Evolutionary conservation across 2,797 vertebrate genomes (phyloP), one percentile per base, ranked within the genome.

Genomic region (Tamandua tetradactyla): DNA sequence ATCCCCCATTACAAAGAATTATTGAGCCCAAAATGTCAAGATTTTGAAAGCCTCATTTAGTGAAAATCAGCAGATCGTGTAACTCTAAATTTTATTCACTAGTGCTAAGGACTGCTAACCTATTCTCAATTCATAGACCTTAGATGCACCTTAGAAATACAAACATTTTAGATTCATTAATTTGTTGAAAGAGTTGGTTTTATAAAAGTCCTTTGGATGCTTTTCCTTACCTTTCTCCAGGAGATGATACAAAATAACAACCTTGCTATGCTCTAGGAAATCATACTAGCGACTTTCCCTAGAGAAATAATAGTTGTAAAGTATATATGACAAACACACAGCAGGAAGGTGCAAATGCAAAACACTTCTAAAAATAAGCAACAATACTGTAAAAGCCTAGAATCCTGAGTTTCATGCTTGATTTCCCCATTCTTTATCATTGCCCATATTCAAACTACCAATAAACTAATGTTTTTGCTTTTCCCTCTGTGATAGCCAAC

Each of bases 61-160:
- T 47, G 62, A 25, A 74, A 84, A 84, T 61, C 20, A 66, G 17
- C 17, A 64, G 37, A 83, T 64, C 2, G 40, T 10, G 49, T 0
- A 71, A n/a, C 7, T 30, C 12, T 80, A n/a, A 55, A 72, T 20
- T 72, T 92, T 87, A 12, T 87, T 95, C 3, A 55, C 74, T 30
- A 59, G 3, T 59, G 11, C 30, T 76, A 61, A 90, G 12, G 3
- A 64, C n/a, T 80, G 11, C 4, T 59, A 69, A 57, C 14, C 37
- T 62, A 74, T 80, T 85, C 62, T 93, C 47, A 69, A 5, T 84
- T 93, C 57, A 42, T 94, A 30, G 4, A 78, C 42, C 10, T 94
- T 64, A 37, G 20, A 22, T 82, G 32, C 52, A 66, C 20, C 9
- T 91, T 83, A 62, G 17, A 87, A 37, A 83, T 42, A 62, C 0